A percentile compares a stretch with the other conserved stretches of the same genome.
Conservation (phyloP, 2,888 invertebrate genomes). For the Reticulitermes lucifugus region DNA sequence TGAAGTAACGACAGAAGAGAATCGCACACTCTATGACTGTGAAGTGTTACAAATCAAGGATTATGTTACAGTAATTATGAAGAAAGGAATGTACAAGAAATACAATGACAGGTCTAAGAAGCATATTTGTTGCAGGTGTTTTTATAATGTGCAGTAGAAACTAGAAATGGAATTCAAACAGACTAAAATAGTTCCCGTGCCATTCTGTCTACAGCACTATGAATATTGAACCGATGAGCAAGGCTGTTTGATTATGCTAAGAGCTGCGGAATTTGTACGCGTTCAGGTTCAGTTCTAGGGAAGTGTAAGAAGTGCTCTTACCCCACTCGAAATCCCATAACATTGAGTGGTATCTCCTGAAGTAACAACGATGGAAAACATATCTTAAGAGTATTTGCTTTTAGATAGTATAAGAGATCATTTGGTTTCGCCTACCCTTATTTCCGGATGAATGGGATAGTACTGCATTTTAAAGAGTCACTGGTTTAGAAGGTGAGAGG, state of each 20-base stretch:
- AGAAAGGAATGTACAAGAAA: neutral
- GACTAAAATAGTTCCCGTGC: neutral
- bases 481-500: no score
- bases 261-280: conserved; percentile 23
- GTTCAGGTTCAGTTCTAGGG: conserved; percentile 37
- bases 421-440: conserved; percentile 24
- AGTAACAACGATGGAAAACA: neutral
- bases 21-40: no score
- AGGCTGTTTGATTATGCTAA: neutral
- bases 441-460: neutral
- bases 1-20: no score
- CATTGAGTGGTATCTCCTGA: neutral
- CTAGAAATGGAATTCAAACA: neutral
- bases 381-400: neutral
- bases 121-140: conserved; percentile 36
- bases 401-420: neutral
- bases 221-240: neutral
- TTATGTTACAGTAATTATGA: neutral
- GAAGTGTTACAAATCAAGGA: no score
- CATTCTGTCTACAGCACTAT: neutral
- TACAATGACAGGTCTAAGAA: neutral
- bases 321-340: neutral
- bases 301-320: conserved; percentile 26
- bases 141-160: conserved; percentile 50
- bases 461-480: neutral